phyloP scores from a whole-genome alignment of 1,140 invertebrate genomes.

The Drosophila pachea region DNA sequence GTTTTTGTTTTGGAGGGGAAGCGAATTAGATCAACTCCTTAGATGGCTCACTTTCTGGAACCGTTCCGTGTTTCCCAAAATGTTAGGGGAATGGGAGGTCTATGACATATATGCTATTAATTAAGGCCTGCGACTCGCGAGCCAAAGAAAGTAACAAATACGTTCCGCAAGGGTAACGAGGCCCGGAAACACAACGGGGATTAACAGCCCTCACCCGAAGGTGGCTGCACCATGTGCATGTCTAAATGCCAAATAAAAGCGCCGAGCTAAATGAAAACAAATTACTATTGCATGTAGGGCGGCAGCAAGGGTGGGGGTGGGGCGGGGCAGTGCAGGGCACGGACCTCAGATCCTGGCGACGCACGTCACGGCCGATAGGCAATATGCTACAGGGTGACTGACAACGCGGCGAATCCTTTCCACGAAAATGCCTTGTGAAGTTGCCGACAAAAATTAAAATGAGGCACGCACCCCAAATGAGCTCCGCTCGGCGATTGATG shows the following conservation, averaged over 20 bases:
- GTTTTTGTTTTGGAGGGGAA: no score
- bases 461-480: slow-evolving; percentile 20
- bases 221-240: slow-evolving; percentile 62
- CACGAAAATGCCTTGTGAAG: slow-evolving; percentile 2
- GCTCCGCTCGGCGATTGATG: slow-evolving; percentile 29
- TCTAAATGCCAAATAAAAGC: slow-evolving; percentile 76
- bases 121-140: slow-evolving; percentile 1
- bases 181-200: not conserved
- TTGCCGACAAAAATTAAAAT: slow-evolving; percentile 29
- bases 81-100: slow-evolving; percentile 49
- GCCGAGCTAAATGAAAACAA: slow-evolving; percentile 78
- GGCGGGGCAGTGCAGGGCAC: no score
- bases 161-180: slow-evolving; percentile 38
- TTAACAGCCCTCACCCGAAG: slow-evolving; percentile 51
- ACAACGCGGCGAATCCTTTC: slow-evolving; percentile 5
- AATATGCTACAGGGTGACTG: slow-evolving; percentile 14
- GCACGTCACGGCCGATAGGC: not conserved
- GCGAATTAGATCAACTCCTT: no score
- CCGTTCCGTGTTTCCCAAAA: slow-evolving; percentile 1
- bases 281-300: slow-evolving; percentile 73
- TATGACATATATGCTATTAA: slow-evolving; percentile 51
- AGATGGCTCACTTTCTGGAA: no score
- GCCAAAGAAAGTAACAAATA: slow-evolving; percentile 15
- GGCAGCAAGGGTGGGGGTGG: slow-evolving; percentile 38
- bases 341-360: not conserved